phyloP scores from a whole-genome alignment of 1,140 invertebrate genomes.

The Bombus sibiricus region DNA sequence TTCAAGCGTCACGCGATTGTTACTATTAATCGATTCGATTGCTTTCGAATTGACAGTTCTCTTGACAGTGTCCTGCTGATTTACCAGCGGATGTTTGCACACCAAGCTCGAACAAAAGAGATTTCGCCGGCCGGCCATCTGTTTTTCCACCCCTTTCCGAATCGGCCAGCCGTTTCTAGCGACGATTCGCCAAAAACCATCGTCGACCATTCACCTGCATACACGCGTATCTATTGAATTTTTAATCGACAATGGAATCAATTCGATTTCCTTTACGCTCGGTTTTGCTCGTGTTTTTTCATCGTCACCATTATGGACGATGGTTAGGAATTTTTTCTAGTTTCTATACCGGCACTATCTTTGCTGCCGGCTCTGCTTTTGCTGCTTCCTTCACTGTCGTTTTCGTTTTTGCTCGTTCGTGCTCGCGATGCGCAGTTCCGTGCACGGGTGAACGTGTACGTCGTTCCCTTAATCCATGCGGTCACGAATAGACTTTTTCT shows the following conservation, averaged over 20 bases:
- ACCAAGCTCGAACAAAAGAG: constrained; percentile 28
- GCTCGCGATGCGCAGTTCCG: constrained; percentile 12
- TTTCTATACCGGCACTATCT: background rate
- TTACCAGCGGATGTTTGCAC: constrained; percentile 44
- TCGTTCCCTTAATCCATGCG: constrained; percentile 49
- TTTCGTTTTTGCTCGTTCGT: background rate
- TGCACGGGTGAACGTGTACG: background rate
- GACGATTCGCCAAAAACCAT: background rate
- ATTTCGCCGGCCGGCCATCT: background rate
- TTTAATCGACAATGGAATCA: constrained; percentile 7
- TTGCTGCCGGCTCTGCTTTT: background rate
- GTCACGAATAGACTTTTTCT: constrained; percentile 54
- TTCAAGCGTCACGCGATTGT: constrained; percentile 30
- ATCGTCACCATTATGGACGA: background rate
- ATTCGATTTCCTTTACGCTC: background rate
- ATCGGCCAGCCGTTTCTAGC: background rate
- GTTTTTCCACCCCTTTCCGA: background rate
- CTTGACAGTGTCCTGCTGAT: constrained; percentile 47
- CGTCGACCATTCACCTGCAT: background rate
- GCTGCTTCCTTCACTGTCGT: background rate
- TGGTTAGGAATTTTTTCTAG: background rate
- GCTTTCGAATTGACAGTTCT: constrained; percentile 51
- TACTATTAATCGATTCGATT: constrained; percentile 53
- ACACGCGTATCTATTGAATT: constrained; percentile 16
- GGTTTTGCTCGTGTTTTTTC: background rate